phyloP scores from a whole-genome alignment of 2,888 invertebrate genomes.

The Willowsia nigromaculata region DNA sequence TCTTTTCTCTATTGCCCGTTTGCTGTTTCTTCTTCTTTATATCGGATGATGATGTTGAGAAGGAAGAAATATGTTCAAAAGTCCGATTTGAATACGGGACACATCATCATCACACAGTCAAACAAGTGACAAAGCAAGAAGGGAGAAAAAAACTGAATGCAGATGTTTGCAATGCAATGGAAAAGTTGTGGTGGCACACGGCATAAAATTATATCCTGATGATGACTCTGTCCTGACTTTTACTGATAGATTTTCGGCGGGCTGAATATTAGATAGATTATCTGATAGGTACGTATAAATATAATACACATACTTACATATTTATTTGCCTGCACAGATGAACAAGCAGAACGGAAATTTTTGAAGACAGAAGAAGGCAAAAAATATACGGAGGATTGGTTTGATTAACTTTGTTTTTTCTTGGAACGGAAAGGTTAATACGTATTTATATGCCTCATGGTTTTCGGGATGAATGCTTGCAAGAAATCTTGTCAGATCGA shows the following conservation, averaged over 20 bases:
- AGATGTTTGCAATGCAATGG: conserved; percentile 60
- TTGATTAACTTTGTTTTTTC: conserved; percentile 72
- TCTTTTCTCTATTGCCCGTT: not conserved
- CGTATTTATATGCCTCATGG: conserved; percentile 72
- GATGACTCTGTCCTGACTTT: not conserved
- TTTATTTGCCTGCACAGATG: not conserved
- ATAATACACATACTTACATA: not conserved
- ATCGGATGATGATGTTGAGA: conserved; percentile 1
- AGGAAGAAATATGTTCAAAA: conserved; percentile 48
- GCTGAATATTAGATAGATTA: conserved; percentile 25
- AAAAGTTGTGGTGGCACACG: conserved; percentile 15
- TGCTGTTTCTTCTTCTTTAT: not conserved
- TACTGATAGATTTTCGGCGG: conserved; percentile 29
- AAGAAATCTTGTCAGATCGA: conserved; percentile 68
- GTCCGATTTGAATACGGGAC: conserved; percentile 50
- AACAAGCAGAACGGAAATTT: conserved; percentile 38
- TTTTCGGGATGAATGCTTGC: conserved; percentile 72
- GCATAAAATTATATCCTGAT: conserved; percentile 44
- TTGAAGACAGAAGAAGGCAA: conserved; percentile 32
- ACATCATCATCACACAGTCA: conserved; percentile 45
- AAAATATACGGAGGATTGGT: conserved; percentile 51
- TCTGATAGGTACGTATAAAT: not conserved
- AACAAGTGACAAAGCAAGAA: conserved; percentile 47
- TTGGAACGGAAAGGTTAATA: conserved; percentile 71
- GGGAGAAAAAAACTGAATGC: conserved; percentile 32